Base-by-base conservation (phyloP, 2,797 vertebrate genomes). In the Ara ararauna region DNA sequence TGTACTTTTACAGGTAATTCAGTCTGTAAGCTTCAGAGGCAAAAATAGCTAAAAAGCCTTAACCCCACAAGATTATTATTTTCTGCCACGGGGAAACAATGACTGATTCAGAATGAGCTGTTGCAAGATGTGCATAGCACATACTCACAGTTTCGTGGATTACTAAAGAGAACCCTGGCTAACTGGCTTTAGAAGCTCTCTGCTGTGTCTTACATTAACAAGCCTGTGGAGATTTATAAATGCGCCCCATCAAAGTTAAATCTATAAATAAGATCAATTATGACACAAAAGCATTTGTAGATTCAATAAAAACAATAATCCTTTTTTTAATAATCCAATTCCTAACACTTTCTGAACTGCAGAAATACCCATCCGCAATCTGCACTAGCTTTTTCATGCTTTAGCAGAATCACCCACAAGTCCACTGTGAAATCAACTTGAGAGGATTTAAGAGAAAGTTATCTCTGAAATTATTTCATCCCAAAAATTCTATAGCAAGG, bases 391-490 rank as follows among this genome's bases (percentile, higher is more conserved):
- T 70, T 81, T 77, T 65, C 58, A 32, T 51, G 42, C 73, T 84
- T 82, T 75, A 85, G 75, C 47, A 86, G 51, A 54, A 79, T 90
- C 74, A 83, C 48, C 44, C 19, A 15, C 16, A 47, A 76, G 45
- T 45, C 23, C 86, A 68, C 60, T 62, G 56, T 71, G 70, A 89
- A 96, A 94, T 71, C 21, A 1, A 30, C 91, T 87, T 77, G 54
- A 71, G 62, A 91, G 54, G 32, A 89, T 71, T 93, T 50, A 93
- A 93, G 66, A 80, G 83, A 71, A 78, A 40, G 20, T 58, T 85
- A 11, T 45, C 62, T 84, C 58, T 84, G 68, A 94, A 95, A 88
- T 64, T 44, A 82, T 60, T 95, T 93, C 26, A 82, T 87, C 84
- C 85, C 64, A 70, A 40, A 86, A 90, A n/a, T 44, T 27, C 44